Base-by-base conservation (phyloP, 2,888 invertebrate genomes). In the Synanthedon vespiformis region DNA sequence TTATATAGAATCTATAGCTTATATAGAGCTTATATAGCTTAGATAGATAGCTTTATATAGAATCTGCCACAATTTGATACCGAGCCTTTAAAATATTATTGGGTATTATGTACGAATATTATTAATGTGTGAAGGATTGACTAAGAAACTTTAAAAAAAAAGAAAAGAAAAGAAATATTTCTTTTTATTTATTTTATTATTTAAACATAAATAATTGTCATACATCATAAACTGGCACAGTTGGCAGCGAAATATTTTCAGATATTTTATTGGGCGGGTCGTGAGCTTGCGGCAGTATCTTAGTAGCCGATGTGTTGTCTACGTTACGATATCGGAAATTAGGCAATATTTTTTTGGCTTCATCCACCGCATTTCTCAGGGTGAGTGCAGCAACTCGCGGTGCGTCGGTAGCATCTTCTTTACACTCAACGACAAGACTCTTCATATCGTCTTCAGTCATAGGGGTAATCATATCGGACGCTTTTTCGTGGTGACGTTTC, bases 251-350 rank as follows among this genome's bases (percentile, higher is more conserved):
- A 44, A 8, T n/a, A 44, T 44, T n/a, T 44, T 44, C n/a, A 13
- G 14, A 2, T n/a, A 44, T 3, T 13, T 13, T n/a, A 44, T 44
- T 34, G 10, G 10, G 6, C 10, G 6, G 8, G 10, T 57, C 54
- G 53, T 82, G 80, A 11, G 81, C 80, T 40, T 67, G 63, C 0
- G 74, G 65, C 52, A 76, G 59, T 53, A 86, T 81, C 1, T 64
- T 60, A 3, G 75, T 83, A 4, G 86, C 86, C 6, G 85, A 84
- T 6, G 74, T 65, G 51, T 86, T 86, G 13, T 70, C 66, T 50
- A 83, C 65, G 52, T 62, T 74, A 50, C 68, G 70, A 56, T 83
- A 85, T 55, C 81, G 81, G 51, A 86, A 85, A 58, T 85, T 83
- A 1, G 80, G 77, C 47, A 86, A 63, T 57, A 70, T 71, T 52